Evolutionary conservation across 1,140 invertebrate species (phyloP).

Genomic region (Formica exsecta): DNA sequence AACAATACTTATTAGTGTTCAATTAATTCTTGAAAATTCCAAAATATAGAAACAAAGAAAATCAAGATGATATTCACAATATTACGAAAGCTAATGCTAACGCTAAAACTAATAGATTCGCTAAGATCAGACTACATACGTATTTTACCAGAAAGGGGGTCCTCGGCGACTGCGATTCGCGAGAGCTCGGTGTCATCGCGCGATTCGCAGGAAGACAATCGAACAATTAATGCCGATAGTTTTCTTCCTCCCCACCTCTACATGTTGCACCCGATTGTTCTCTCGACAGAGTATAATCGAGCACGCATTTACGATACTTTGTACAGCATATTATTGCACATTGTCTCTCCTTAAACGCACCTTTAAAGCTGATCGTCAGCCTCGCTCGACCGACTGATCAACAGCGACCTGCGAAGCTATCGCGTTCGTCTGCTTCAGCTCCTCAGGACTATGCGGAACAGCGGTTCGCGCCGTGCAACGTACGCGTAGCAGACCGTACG

Average conservation of each 20-base stretch:
- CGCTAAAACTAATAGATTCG: background rate
- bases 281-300: slow-evolving; percentile 27
- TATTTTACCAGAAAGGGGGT: background rate
- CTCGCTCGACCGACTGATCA: slow-evolving; percentile 77
- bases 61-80: background rate
- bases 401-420: slow-evolving; percentile 67
- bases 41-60: slow-evolving; percentile 8
- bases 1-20: slow-evolving; percentile 22
- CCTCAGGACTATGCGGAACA: slow-evolving; percentile 53
- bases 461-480: slow-evolving; percentile 79
- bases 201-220: slow-evolving; percentile 46
- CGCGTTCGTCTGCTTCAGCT: slow-evolving; percentile 67
- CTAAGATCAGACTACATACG: slow-evolving; percentile 1
- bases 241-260: background rate
- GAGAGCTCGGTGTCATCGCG: slow-evolving; percentile 13
- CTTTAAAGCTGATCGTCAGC: slow-evolving; percentile 63
- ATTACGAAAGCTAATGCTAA: slow-evolving; percentile 15
- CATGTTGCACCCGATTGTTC: background rate
- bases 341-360: slow-evolving; percentile 74
- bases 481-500: slow-evolving; percentile 89
- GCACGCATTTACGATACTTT: slow-evolving; percentile 84
- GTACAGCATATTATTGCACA: slow-evolving; percentile 86
- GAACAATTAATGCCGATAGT: slow-evolving; percentile 6
- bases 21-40: slow-evolving; percentile 16
- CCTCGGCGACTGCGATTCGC: slow-evolving; percentile 36